Conservation (phyloP, 2,888 invertebrate genomes). For the Eupithecia insigniata region DNA sequence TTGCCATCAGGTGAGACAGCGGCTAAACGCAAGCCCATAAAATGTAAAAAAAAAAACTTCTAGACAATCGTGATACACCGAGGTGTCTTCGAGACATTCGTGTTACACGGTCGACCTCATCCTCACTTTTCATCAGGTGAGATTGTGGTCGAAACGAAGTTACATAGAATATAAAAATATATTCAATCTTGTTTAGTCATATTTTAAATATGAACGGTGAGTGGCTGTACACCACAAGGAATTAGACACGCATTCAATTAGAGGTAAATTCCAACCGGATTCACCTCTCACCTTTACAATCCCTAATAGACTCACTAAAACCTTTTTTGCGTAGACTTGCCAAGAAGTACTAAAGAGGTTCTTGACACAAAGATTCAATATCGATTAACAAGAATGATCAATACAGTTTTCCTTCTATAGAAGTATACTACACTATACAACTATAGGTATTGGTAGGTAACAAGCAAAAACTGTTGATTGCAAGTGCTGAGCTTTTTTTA, state of each 20-base stretch:
- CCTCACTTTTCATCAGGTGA: no score
- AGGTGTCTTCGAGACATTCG: no score
- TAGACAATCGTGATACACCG: no score
- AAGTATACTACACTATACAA: slow-evolving; percentile 1
- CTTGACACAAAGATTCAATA: slow-evolving; percentile 45
- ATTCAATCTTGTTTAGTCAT: no score
- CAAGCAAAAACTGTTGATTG: slow-evolving; percentile 58
- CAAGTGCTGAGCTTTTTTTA: slow-evolving; percentile 36
- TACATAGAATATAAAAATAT: no score
- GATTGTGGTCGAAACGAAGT: no score
- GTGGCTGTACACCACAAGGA: neutral
- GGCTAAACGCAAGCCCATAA: no score
- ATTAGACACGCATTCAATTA: neutral
- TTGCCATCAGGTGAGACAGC: no score
- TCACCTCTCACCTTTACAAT: slow-evolving; percentile 1
- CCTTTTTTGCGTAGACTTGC: slow-evolving; percentile 33
- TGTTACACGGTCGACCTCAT: no score
- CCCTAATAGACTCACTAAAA: neutral
- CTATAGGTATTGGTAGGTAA: slow-evolving; percentile 34
- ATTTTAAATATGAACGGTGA: neutral
- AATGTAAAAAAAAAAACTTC: no score
- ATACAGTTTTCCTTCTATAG: slow-evolving; percentile 45
- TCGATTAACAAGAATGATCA: slow-evolving; percentile 44
- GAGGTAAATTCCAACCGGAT: neutral
- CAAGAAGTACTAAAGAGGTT: slow-evolving; percentile 41